phyloP scores from a whole-genome alignment of 2,113 vertebrate species.

The Tychaedon coryphoeus region DNA sequence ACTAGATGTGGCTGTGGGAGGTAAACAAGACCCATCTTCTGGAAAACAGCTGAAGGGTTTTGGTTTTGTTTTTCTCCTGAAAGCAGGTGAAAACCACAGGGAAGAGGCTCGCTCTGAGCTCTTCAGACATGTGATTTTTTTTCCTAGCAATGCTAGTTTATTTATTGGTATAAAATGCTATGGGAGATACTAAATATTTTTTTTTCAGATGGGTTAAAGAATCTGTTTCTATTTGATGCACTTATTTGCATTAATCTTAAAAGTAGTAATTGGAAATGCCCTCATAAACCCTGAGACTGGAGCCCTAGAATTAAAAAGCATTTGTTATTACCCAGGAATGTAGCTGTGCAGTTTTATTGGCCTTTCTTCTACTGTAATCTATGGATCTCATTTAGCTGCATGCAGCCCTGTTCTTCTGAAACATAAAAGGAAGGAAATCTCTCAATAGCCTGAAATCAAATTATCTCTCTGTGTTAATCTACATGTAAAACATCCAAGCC shows the following conservation, averaged over 20 bases:
- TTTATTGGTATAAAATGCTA: background rate
- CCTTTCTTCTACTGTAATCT: constrained; percentile 49
- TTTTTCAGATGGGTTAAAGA: background rate
- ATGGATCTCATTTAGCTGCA: constrained; percentile 55
- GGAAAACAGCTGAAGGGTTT: background rate
- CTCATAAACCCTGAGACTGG: background rate
- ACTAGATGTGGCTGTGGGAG: background rate
- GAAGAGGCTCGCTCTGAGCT: background rate
- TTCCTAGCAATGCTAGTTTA: background rate
- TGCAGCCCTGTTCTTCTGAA: constrained; percentile 16
- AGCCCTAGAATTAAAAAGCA: constrained; percentile 6
- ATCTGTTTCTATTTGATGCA: background rate
- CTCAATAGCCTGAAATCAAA: constrained; percentile 55
- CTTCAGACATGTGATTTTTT: background rate
- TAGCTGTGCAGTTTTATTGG: constrained; percentile 39
- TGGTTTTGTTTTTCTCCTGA: background rate
- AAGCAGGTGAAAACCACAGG: background rate
- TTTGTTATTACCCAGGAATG: background rate
- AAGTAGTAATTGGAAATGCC: background rate
- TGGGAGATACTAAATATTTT: background rate
- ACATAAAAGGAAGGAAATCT: constrained; percentile 22
- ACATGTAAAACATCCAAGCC: constrained; percentile 36
- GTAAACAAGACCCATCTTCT: background rate
- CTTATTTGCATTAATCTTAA: constrained; percentile 6
- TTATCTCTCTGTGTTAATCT: constrained; percentile 55